phyloP scores from a whole-genome alignment of 2,888 invertebrate genomes.

The Oxyteleia sp. region DNA sequence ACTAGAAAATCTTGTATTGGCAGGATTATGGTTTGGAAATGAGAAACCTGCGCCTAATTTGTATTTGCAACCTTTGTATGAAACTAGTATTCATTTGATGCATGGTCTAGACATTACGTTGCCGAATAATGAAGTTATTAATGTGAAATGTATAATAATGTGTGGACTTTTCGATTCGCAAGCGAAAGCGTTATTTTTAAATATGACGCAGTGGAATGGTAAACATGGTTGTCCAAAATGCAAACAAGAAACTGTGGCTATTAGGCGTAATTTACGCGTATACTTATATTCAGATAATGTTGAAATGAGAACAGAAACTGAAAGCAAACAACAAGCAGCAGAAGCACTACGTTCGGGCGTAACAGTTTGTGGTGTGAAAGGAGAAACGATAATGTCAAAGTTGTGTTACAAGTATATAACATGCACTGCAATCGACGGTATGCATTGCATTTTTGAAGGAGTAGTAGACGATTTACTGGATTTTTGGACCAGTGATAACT shows the following conservation, averaged over 20 bases:
- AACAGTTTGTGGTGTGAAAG: background rate
- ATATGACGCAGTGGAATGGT: conserved; percentile 56
- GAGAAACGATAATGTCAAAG: background rate
- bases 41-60: background rate
- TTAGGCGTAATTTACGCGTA: background rate
- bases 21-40: background rate
- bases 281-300: background rate
- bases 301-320: background rate
- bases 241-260: background rate
- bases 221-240: conserved; percentile 21
- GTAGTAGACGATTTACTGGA: background rate
- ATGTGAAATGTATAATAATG: conserved; percentile 17
- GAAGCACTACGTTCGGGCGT: too few species aligned
- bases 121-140: background rate
- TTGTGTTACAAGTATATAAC: background rate
- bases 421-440: background rate
- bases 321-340: background rate
- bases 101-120: background rate
- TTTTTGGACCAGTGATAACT: too few species aligned
- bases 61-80: background rate
- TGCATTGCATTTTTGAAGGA: background rate
- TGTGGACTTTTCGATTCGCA: conserved; percentile 49
- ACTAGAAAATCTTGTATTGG: background rate
- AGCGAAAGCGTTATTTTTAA: conserved; percentile 58
- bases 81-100: background rate